phyloP scores from a whole-genome alignment of 2,888 invertebrate genomes.

The Drosophila fulvimacula region DNA sequence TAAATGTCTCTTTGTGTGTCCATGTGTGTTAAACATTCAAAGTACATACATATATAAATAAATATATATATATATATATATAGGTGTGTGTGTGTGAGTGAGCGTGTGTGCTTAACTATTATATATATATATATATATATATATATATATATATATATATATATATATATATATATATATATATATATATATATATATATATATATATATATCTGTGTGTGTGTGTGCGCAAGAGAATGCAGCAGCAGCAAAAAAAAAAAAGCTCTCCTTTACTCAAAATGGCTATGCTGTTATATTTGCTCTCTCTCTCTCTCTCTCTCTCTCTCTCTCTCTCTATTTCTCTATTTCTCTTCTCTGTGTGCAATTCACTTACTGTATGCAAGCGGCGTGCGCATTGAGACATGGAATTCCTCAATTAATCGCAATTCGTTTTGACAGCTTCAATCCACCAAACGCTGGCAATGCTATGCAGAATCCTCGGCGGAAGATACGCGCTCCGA shows the following conservation, averaged over 20 bases:
- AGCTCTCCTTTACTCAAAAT: constrained; percentile 23
- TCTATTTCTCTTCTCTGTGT: too few relatives aligned
- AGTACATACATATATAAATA: constrained; percentile 10
- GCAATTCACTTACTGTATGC: not conserved
- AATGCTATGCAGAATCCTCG: constrained; percentile 70
- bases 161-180: constrained; percentile 10
- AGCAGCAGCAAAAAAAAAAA: not conserved
- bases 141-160: constrained; percentile 8
- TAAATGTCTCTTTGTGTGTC: constrained; percentile 25
- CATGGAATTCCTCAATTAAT: constrained; percentile 10
- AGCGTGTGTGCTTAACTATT: constrained; percentile 8
- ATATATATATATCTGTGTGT: constrained; percentile 1
- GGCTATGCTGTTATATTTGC: constrained; percentile 13
- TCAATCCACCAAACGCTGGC: constrained; percentile 77
- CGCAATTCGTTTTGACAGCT: constrained; percentile 57
- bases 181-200: constrained; percentile 1
- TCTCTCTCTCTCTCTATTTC: not conserved
- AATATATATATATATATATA: constrained; percentile 9
- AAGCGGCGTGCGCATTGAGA: not conserved
- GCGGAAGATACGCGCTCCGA: constrained; percentile 81
- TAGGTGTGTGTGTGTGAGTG: constrained; percentile 11
- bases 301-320: constrained; percentile 5
- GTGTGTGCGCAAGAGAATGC: constrained; percentile 7
- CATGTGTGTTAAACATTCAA: constrained; percentile 18
- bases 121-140: not conserved